Evolutionary conservation across 1,140 invertebrate species (phyloP).

Genomic region (Muscidifurax raptorellus): DNA sequence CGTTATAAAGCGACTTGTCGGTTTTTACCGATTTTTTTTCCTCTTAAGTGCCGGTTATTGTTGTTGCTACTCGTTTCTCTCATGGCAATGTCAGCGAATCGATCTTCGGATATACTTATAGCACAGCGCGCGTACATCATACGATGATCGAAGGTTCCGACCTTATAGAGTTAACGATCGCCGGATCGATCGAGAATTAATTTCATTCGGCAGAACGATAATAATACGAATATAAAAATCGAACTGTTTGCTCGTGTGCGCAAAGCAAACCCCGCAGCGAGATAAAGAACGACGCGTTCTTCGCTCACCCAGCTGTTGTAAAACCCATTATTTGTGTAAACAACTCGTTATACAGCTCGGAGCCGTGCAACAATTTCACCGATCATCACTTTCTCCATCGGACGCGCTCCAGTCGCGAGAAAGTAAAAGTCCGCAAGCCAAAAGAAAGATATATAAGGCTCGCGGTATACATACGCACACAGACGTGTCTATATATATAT

Average conservation of each 20-base stretch:
- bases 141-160: background rate
- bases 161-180: background rate
- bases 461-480: conserved; percentile 49
- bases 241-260: no score
- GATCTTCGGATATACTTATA: background rate
- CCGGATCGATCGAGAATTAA: background rate
- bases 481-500: conserved; percentile 46
- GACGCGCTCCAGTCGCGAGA: conserved; percentile 51
- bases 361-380: no score
- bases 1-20: conserved; percentile 58
- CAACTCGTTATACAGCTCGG: background rate
- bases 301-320: no score
- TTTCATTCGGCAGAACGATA: no score
- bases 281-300: background rate
- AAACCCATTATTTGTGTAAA: no score
- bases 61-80: background rate
- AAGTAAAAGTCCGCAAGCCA: conserved; percentile 60
- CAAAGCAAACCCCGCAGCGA: background rate
- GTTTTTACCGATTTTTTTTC: conserved; percentile 48
- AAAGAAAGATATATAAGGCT: conserved; percentile 20
- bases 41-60: no score
- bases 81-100: background rate
- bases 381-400: conserved; percentile 44
- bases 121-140: background rate
- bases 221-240: no score